Base-by-base conservation (phyloP, 2,888 invertebrate genomes). In the Diaprepes abbreviatus region DNA sequence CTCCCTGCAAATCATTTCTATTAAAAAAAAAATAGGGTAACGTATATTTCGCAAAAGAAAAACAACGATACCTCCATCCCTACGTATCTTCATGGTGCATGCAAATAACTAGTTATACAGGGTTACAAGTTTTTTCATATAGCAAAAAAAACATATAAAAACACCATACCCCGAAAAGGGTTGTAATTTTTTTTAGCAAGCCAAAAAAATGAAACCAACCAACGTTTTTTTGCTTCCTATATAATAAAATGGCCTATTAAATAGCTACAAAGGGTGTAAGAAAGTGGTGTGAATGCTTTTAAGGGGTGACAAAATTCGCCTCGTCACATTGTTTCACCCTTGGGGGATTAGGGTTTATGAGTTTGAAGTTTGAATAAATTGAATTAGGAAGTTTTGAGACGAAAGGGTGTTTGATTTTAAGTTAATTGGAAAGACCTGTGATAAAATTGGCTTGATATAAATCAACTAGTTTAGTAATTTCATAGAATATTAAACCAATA, bases 271-370 rank as follows among this genome's bases (percentile, higher is more conserved):
- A 66, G 43, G 65, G 55, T 4, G 58, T 50, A 50, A 50, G 31
- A 36, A 50, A 50, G 38, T 58, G 50, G 24, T 24, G 50, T 50
- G 58, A 50, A 58, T 36, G 17, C 38, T 12, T 24, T 2, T 10
- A 48, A 66, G 36, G 66, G 67, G 54, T 60, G 60, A 60, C 48
- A 48, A 68, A 68, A 68, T 62, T 68, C 35, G 67, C 62, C 43
- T 48, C 67, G 67, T 68, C 67, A 68, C 48, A 68, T 68, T 68
- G 62, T 68, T 67, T 68, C 60, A n/a, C 14, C 38, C 28, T 3
- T 17, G 10, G 57, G 57, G 45, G 19, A 58, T 66, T 66, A 40
- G 66, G 58, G 58, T 45, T 28, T 43, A 28, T 50, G 16, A 9
- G 28, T 28, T 24, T 17, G 40, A 10, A 38, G 57, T 65, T 66